Conservation (phyloP, 2,888 invertebrate genomes). For the Drosophila antonietae region DNA sequence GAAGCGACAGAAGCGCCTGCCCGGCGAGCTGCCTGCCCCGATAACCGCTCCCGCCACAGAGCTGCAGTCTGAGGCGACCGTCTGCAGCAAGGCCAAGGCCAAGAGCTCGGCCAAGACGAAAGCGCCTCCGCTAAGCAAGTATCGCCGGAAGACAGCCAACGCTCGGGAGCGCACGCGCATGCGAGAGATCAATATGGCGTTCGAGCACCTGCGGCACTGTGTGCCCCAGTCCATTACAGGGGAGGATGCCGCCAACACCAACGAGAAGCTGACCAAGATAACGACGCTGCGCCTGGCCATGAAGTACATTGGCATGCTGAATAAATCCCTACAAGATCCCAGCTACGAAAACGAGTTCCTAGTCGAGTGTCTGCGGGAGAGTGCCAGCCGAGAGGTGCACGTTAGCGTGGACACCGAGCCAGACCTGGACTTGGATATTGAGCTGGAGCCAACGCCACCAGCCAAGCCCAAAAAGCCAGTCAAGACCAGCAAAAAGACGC, state of each 20-base stretch:
- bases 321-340: constrained; percentile 87
- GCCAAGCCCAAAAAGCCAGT: constrained; percentile 41
- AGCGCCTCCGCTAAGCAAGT: constrained; percentile 93
- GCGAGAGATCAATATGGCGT: constrained; percentile 95
- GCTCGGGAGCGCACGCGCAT: constrained; percentile 94
- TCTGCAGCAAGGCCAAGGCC: constrained; percentile 11
- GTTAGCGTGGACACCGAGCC: constrained; percentile 42
- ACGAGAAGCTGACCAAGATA: constrained; percentile 95
- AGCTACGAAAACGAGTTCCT: constrained; percentile 81
- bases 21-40: constrained; percentile 42
- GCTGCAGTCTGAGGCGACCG: constrained; percentile 6
- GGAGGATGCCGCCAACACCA: constrained; percentile 85
- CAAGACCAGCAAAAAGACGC: constrained; percentile 49
- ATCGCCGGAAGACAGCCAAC: constrained; percentile 95
- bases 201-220: constrained; percentile 91
- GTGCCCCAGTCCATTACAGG: constrained; percentile 87
- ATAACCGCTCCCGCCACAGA: constrained; percentile 1
- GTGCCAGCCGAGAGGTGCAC: constrained; percentile 52
- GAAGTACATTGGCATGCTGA: constrained; percentile 92
- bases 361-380: constrained; percentile 75
- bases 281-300: constrained; percentile 94
- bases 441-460: constrained; percentile 30
- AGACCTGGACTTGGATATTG: constrained; percentile 35
- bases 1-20: constrained; percentile 85
- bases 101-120: constrained; percentile 86